Evolutionary conservation across 2,888 invertebrate species (phyloP), one percentile per base, ranked within the genome.

Genomic region (Nomada goodeniana): DNA sequence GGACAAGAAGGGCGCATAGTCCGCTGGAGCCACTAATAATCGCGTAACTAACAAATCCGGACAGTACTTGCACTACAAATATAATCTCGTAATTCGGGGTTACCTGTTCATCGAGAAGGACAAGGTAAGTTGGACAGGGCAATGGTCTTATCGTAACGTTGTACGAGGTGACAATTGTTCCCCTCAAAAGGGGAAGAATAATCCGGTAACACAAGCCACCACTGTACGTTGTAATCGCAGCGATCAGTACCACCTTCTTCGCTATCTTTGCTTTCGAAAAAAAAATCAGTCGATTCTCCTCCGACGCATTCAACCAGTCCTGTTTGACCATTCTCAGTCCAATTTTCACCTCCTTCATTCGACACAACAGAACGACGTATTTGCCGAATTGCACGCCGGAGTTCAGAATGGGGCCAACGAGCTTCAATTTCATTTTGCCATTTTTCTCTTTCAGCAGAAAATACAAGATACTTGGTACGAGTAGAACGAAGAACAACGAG

Each of bases 31-130:
- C 88, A 2, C 80, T 76, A 0, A 85, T 81, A 11, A 89, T 74
- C 2, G 90, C 85, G 42, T 88, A 89, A 44, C 83, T 86, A 1
- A 90, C 52, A 10, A 90, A 76, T 0, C 89, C 90, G 10, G 87
- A 84, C 1, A 90, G 65, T 63, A 87, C 79, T 42, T 92, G 91
- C 29, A 88, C 55, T 0, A 64, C 55, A n/a, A 89, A 90, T 4
- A 91, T 76, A 2, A 91, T 82, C 47, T 90, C 89, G 75, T 91
- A 91, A 1, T 76, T 55, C 0, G 90, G 91, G 13, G 83, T 86
- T 1, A 15, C 4, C 50, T 85, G 74, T 1, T 80, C 85, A 65
- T 91, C 83, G 26, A 92, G 87, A 9, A 86, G 71, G 11, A 86
- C 18, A 55, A 89, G 90, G 55, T 90, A 88, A 29, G 88, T 80